A percentile compares a stretch with the other conserved stretches of the same genome.
These are phyloP conservation scores for Elegia similella DNA, from an alignment of 2,888 invertebrate species.

Conservation along the genomic window DNA sequence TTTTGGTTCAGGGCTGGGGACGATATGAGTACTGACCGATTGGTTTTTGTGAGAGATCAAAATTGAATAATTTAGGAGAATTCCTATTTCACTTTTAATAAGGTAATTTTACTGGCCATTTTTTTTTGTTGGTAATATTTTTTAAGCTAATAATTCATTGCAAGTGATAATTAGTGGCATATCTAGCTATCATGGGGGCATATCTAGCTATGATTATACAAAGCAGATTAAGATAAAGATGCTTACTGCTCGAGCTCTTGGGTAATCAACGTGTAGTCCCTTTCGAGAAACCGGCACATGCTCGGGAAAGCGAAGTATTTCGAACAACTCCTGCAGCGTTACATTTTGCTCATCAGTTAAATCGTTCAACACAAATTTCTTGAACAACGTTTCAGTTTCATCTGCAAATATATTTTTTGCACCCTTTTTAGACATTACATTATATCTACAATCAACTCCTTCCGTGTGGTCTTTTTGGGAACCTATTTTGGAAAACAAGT, in stretches of 20 bases:
- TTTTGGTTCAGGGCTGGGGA: too few species aligned
- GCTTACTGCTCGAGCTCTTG: slow-evolving; percentile 46
- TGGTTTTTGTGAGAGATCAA: too few species aligned
- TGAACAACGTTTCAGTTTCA: slow-evolving; percentile 18
- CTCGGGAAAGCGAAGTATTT: slow-evolving; percentile 17
- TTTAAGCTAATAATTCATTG: neutral
- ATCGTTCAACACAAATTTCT: slow-evolving; percentile 19
- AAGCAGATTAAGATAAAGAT: neutral
- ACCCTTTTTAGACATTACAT: too few species aligned
- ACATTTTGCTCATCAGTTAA: slow-evolving; percentile 16
- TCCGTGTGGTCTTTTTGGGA: too few species aligned
- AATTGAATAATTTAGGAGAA: too few species aligned
- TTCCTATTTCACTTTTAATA: too few species aligned
- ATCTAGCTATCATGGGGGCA: too few species aligned
- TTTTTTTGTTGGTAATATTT: too few species aligned
- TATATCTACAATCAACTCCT: too few species aligned
- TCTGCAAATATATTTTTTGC: slow-evolving; percentile 9
- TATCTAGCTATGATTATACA: neutral
- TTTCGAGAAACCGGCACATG: slow-evolving; percentile 24
- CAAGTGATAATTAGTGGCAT: neutral
- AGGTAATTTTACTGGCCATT: too few species aligned
- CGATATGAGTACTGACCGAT: too few species aligned
- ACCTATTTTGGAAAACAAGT: too few species aligned
- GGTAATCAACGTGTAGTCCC: slow-evolving; percentile 30
- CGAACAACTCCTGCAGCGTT: slow-evolving; percentile 18